Base-by-base conservation (phyloP, 2,797 vertebrate genomes). In the Syndactyla subalaris region DNA sequence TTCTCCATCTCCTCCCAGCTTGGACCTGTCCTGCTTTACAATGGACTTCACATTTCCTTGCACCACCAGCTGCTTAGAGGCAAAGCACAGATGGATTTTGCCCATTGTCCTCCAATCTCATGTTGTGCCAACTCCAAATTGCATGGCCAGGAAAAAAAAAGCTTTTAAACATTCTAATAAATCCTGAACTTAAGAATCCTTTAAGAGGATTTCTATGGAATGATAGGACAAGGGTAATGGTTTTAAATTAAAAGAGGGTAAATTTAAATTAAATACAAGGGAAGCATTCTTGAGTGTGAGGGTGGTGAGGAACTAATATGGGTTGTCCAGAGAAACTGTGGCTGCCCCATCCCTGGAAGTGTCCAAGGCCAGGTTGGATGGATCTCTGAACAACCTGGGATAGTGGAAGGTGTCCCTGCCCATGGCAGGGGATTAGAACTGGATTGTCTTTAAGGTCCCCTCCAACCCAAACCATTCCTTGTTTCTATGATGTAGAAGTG, bases 371-470 rank as follows among this genome's bases (percentile, higher is more conserved):
- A 20, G 23, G 6, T 1, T 24, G 20, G 49, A 30, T 0, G 0
- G 16, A 7, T 26, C 3, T 71, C 70, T 57, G 67, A 79, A 12
- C 2, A 65, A 5, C 15, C 27, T 72, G 67, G 51, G 23, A 9
- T 2, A 12, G 16, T 18, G n/a, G 23, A 1, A 73, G 1, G 2
- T 27, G n/a, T 45, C n/a, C 27, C 23, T 39, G 15, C 4, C n/a
- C 45, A 9, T 8, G 20, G 46, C 24, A 39, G 7, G n/a, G 1
- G 0, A 0, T 32, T 43, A 27, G 39, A 67, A 27, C 3, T 1
- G 1, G 4, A 14, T 11, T 2, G 26, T 19, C 9, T 22, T 55
- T 23, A 51, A 65, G 7, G 9, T 66, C 7, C 16, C 12, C 70
- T 85, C 46, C 57, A 79, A 34, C 7, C 2, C 10, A 75, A 79